phyloP scores from a whole-genome alignment of 2,797 vertebrate genomes.

The Argyrosomus regius region DNA sequence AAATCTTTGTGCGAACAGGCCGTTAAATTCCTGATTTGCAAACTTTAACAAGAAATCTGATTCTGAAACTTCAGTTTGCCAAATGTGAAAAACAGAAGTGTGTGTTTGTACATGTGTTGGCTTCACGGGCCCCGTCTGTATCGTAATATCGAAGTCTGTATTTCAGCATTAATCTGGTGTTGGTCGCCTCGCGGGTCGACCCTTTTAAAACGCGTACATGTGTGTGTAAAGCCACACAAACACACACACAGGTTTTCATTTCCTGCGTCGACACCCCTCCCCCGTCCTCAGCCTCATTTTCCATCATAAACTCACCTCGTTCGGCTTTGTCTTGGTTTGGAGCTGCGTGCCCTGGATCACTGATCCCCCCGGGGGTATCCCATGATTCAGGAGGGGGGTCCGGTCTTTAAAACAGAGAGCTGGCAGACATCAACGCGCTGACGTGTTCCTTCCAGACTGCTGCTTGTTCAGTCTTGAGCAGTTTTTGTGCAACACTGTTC shows the following conservation, averaged over 20 bases:
- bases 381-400: slow-evolving; percentile 13
- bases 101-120: neutral
- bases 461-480: neutral
- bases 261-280: neutral
- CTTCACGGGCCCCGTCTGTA: too few species aligned
- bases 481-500: neutral
- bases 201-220: neutral
- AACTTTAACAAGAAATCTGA: too few species aligned
- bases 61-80: too few species aligned
- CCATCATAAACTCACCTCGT: slow-evolving; percentile 32
- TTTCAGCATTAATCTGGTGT: too few species aligned
- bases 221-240: neutral
- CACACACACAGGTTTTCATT: slow-evolving; percentile 18
- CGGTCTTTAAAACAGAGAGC: neutral
- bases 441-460: slow-evolving; percentile 4
- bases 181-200: neutral
- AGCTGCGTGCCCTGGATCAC: slow-evolving; percentile 27
- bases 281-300: slow-evolving; percentile 28
- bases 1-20: too few species aligned
- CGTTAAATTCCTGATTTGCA: too few species aligned
- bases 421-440: slow-evolving; percentile 11
- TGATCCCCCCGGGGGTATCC: slow-evolving; percentile 15
- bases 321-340: slow-evolving; percentile 19
- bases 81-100: too few species aligned
- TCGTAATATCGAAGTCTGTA: too few species aligned